Conservation (phyloP, 1,140 invertebrate species). For the Hyphantria cunea region DNA sequence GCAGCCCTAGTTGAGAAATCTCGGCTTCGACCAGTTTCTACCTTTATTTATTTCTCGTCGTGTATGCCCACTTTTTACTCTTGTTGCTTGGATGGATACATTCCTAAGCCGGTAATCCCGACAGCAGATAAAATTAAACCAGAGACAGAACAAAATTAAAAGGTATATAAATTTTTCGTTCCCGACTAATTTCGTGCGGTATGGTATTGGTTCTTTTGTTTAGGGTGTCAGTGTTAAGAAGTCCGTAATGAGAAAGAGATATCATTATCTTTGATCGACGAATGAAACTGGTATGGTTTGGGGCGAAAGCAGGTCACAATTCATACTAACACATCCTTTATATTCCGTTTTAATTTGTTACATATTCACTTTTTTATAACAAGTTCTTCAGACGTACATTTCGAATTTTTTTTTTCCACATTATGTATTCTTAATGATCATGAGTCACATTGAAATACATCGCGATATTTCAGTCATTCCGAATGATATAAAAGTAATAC, state of each 20-base stretch:
- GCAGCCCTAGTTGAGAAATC: slow-evolving; percentile 61
- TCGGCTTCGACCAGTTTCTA: slow-evolving; percentile 69
- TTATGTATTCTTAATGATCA: background rate
- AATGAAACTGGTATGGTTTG: background rate
- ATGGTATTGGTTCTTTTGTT: slow-evolving; percentile 67
- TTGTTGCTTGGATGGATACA: slow-evolving; percentile 73
- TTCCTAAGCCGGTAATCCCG: slow-evolving; percentile 80
- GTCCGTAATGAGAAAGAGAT: slow-evolving; percentile 52
- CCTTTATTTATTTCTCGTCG: slow-evolving; percentile 78
- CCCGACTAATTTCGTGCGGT: slow-evolving; percentile 78
- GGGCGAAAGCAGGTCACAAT: slow-evolving; percentile 15
- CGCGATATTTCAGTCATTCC: slow-evolving; percentile 7
- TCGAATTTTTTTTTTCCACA: background rate
- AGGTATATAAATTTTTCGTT: slow-evolving; percentile 77
- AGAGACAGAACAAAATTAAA: slow-evolving; percentile 82
- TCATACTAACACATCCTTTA: slow-evolving; percentile 16
- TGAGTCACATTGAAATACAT: slow-evolving; percentile 19
- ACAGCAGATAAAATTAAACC: slow-evolving; percentile 81
- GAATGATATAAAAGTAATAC: slow-evolving; percentile 9
- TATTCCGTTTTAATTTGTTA: background rate
- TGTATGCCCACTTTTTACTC: slow-evolving; percentile 71
- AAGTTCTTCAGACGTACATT: background rate
- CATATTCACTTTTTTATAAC: no score
- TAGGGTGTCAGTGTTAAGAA: slow-evolving; percentile 36
- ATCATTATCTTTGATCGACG: slow-evolving; percentile 47